Percentiles rank a stretch among this genome's conserved stretches.
phyloP scores from a whole-genome alignment of 1,140 invertebrate species.

The Ephestia elutella region DNA sequence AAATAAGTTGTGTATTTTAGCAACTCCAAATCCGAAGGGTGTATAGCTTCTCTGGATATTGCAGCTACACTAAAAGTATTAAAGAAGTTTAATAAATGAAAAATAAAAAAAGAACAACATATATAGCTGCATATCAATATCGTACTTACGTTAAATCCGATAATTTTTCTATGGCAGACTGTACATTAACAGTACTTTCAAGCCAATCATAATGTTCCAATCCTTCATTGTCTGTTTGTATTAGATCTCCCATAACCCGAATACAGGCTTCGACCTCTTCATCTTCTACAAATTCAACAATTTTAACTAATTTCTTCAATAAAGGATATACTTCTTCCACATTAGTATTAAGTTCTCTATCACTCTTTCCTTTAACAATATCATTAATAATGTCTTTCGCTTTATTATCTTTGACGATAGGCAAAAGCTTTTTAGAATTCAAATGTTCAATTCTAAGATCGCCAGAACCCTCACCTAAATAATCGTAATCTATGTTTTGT shows the following conservation, averaged over 20 bases:
- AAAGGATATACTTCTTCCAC: background rate
- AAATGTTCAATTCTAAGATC: no score
- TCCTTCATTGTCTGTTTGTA: conserved; percentile 18
- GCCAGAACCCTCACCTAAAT: background rate
- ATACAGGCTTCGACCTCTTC: conserved; percentile 18
- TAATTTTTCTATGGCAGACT: conserved; percentile 37
- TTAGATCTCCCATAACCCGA: conserved; percentile 25
- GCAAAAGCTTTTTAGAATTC: no score
- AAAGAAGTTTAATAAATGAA: background rate
- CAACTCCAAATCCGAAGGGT: conserved; percentile 37
- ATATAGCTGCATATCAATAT: background rate
- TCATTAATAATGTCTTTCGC: no score
- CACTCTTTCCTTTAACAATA: no score
- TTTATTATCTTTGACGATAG: no score
- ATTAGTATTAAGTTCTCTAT: background rate
- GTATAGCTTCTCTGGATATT: conserved; percentile 17
- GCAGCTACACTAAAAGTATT: background rate
- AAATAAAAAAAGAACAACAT: background rate
- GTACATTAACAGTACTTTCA: conserved; percentile 38
- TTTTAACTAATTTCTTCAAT: background rate
- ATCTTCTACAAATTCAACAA: conserved; percentile 1
- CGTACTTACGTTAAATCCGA: conserved; percentile 43
- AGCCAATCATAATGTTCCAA: conserved; percentile 45
- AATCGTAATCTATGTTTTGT: background rate
- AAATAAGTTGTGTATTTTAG: conserved; percentile 41